Conservation (phyloP, 2,888 invertebrate genomes). For the Trissonchulus latispiculum region DNA sequence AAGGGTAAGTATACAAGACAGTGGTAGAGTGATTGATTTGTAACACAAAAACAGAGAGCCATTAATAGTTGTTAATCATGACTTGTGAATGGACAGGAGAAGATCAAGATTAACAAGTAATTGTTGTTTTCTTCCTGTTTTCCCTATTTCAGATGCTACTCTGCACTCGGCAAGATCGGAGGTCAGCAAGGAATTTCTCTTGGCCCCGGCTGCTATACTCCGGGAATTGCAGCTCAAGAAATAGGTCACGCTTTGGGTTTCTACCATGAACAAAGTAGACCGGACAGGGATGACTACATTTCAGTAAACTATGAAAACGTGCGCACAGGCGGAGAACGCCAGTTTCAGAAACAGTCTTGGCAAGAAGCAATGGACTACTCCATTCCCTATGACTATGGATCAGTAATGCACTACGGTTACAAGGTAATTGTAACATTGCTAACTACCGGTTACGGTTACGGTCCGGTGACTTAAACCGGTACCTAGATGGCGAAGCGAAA, state of each 20-base stretch:
- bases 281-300: constrained; percentile 35
- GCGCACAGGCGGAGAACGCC: constrained; percentile 27
- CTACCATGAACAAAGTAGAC: constrained; percentile 39
- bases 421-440: too few species aligned
- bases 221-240: constrained; percentile 39
- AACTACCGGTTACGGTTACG: too few species aligned
- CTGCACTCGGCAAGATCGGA: constrained; percentile 37
- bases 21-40: too few species aligned
- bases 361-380: background rate
- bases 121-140: background rate
- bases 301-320: constrained; percentile 32
- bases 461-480: too few species aligned
- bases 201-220: constrained; percentile 39
- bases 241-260: constrained; percentile 39
- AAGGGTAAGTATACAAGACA: too few species aligned
- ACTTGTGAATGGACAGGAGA: too few species aligned
- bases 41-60: too few species aligned
- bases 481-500: too few species aligned
- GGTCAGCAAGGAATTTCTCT: constrained; percentile 40
- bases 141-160: constrained; percentile 30
- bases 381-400: constrained; percentile 32
- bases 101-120: too few species aligned
- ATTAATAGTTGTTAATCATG: too few species aligned
- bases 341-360: background rate
- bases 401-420: constrained; percentile 34